Base-by-base conservation (phyloP, 1,140 invertebrate species). In the Listronotus bonariensis region DNA sequence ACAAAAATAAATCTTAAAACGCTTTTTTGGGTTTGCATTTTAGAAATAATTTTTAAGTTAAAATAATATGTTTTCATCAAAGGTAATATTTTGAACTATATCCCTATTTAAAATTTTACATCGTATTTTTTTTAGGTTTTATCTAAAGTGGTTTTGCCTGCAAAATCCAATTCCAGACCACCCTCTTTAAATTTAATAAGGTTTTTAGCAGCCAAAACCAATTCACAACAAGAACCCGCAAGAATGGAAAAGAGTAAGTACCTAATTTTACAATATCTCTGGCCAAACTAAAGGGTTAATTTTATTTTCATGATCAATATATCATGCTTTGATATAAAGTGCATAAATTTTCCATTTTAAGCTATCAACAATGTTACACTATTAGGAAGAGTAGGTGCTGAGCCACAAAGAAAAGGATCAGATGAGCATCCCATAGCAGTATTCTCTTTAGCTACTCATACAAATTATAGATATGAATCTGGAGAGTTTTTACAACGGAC, bases 391-490 rank as follows among this genome's bases (percentile, higher is more conserved):
- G 89, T 92, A 48, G 95, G 95, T 3, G 86, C 81, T 20, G 90
- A 95, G 78, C 92, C 95, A 18, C 91, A 95, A 76, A 86, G 88
- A 72, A 84, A 93, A 65, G 95, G 95, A 0, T 85, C 82, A 9
- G 84, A 88, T 69, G 84, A 90, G 55, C 92, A 93, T 80, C 94
- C 94, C 10, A 90, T 96, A 18, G 87, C 95, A 46, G 85, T 92
- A 54, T 97, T 97, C 80, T 93, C 93, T 9, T 68, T 97, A 46
- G 95, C 95, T 5, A 97, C 95, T 31, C 90, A 95, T 73, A 86
- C 85, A 10, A 93, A 92, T 79, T 95, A 92, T 74, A 89, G 88
- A 70, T 87, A 87, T 80, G 85, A 87, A 73, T 85, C 82, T 79
- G 92, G 92, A 15, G 89, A 93, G 73, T 83, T 89, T 72, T 78